Evolutionary conservation across 2,797 vertebrate species (phyloP), one percentile per base, ranked within the genome.

Genomic region (Falco rusticolus): DNA sequence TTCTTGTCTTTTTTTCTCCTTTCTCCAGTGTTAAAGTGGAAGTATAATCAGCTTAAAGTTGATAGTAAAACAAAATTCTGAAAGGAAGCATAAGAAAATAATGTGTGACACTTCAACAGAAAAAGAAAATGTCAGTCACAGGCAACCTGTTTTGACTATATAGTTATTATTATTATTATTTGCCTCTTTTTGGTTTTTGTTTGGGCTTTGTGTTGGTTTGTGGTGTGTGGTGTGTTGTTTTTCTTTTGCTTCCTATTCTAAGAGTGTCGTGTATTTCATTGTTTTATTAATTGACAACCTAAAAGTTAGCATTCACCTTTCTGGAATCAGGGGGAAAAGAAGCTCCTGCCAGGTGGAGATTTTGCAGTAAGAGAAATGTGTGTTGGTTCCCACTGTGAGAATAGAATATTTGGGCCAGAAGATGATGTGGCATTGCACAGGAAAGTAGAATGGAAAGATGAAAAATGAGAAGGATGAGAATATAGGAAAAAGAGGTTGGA

Each of bases 1-100:
- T 9, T 11, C 5, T 9, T 16, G 20, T 31, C 4, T 10, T 10
- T 6, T 29, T 10, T 2, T 12, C 37, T 47, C 2, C 6, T 24
- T 64, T 50, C 13, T 54, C 5, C 4, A 7, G 2, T 65, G 43
- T 66, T 81, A 3, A 76, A 64, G 50, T 77, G 24, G 33, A 93
- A 93, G 71, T 65, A 12, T 64, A 28, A 26, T 89, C 16, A 51
- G 16, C 5, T 74, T 84, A 53, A 80, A 75, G 16, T 53, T 81
- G 31, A 91, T 57, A 84, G 29, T n/a, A n/a, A 64, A 89, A 84
- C 2, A 37, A 78, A 74, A 19, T 17, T 4, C 26, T 33, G 28
- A 43, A 83, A 79, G 13, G 19, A 74, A 28, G 14, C 26, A 16
- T 74, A 68, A 63, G 33, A 56, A 93, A 90, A 74, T 37, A 63